Evolutionary conservation across 2,888 invertebrate species (phyloP), one percentile per base, ranked within the genome.

Genomic region (Sarcophaga rosellei): DNA sequence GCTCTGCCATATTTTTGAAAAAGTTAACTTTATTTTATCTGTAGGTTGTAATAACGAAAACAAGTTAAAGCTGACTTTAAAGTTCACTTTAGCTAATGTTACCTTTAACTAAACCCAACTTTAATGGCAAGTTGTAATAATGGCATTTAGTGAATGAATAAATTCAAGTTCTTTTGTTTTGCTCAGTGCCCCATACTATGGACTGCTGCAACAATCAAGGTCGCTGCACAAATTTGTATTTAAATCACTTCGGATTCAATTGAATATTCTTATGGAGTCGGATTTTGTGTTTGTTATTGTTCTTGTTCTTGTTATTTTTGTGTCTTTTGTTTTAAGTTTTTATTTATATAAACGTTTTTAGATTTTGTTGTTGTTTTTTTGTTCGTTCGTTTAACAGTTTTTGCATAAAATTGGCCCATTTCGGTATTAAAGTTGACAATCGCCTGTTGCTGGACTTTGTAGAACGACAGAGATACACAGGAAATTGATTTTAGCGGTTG

Each of bases 401-500:
- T 86, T 72, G 81, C 81, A 84, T 79, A 57, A 79, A 86, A 86
- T 75, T 78, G 86, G 65, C 68, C 17, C 72, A 79, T 78, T 84
- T 82, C 45, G 65, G 78, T 35, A 66, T 78, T 78, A 81, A 81
- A 84, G 84, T 86, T 86, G 86, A 84, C 84, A 84, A 86, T 86
- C 81, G 81, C 75, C 77, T 70, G 81, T 80, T 35, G 8, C 35
- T 35, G 35, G 35, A 35, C 35, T 35, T 8, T 35, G 35, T 35
- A 8, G 8, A 35, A 8, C 59, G 47, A 77, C 21, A 78, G 53
- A 63, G 44, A 77, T 15, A 75, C 69, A 86, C 85, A 86, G 86
- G 86, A 86, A 86, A 86, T 86, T 86, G 86, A 86, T 78, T 86
- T 86, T 81, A 81, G 86, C 78, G 86, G 86, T 86, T 84, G 81